phyloP scores from a whole-genome alignment of 2,113 vertebrate species.

The Corythoichthys haematopterus region DNA sequence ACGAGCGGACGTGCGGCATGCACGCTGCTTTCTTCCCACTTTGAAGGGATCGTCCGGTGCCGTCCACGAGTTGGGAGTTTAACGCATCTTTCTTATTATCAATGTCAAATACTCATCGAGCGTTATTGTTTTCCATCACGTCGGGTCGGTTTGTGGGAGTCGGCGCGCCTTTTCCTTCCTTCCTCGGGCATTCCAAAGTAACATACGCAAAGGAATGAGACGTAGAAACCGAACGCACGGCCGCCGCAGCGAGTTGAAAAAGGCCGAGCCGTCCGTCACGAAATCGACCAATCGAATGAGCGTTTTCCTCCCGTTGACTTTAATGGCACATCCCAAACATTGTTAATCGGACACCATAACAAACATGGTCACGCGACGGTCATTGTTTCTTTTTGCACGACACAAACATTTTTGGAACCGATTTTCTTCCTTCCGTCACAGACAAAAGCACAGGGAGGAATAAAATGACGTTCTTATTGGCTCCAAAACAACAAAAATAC shows the following conservation, averaged over 20 bases:
- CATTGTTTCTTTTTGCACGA: not conserved
- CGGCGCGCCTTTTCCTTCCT: not conserved
- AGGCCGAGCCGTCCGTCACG: no score
- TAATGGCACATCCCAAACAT: not conserved
- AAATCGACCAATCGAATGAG: not conserved
- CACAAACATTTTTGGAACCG: not conserved
- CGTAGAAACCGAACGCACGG: not conserved
- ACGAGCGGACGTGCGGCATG: no score
- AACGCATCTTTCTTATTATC: no score
- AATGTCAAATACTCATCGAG: no score
- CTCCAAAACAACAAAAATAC: conserved; percentile 28
- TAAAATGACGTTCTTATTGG: conserved; percentile 73
- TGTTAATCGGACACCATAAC: not conserved
- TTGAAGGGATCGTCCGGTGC: no score
- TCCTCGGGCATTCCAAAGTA: not conserved
- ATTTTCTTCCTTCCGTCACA: conserved; percentile 25
- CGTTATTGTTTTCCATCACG: no score
- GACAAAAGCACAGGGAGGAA: conserved; percentile 63
- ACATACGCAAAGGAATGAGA: not conserved
- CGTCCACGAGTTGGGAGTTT: no score
- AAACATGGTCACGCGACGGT: not conserved
- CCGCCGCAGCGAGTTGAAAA: no score
- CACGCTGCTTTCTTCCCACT: no score
- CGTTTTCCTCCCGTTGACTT: not conserved
- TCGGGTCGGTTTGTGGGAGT: no score